Evolutionary conservation across 2,797 vertebrate species (phyloP).

Genomic region (Saxicola maurus): DNA sequence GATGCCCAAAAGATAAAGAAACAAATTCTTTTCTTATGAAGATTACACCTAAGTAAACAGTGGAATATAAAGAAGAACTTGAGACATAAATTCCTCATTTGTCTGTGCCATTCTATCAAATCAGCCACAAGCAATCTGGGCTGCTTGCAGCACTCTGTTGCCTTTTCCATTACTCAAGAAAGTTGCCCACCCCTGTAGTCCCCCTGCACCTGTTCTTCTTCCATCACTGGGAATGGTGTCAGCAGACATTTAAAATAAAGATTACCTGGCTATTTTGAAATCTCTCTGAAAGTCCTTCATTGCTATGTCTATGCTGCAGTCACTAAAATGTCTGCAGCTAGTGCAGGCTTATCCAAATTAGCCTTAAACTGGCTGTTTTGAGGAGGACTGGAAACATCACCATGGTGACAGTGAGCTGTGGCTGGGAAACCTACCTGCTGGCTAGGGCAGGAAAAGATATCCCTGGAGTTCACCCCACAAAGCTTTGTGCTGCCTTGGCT

Average conservation of each 20-base stretch:
- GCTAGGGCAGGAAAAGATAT: not conserved
- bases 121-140: not conserved
- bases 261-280: not conserved
- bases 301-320: not conserved
- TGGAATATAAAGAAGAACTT: not conserved
- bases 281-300: not conserved
- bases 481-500: not conserved
- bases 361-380: not conserved
- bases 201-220: not conserved
- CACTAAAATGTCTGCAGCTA: slow-evolving; percentile 8
- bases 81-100: not conserved
- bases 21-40: not conserved
- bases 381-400: not conserved
- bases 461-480: not conserved
- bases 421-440: slow-evolving; percentile 34
- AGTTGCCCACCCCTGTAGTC: accelerated
- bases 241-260: not conserved
- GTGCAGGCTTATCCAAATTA: slow-evolving; percentile 4
- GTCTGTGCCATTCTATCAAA: not conserved
- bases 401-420: not conserved
- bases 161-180: not conserved
- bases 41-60: not conserved
- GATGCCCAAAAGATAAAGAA: not conserved
- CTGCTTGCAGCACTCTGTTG: not conserved
- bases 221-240: not conserved